Evolutionary conservation across 2,888 invertebrate species (phyloP), one percentile per base, ranked within the genome.

Genomic region (Ochropleura leucogaster): DNA sequence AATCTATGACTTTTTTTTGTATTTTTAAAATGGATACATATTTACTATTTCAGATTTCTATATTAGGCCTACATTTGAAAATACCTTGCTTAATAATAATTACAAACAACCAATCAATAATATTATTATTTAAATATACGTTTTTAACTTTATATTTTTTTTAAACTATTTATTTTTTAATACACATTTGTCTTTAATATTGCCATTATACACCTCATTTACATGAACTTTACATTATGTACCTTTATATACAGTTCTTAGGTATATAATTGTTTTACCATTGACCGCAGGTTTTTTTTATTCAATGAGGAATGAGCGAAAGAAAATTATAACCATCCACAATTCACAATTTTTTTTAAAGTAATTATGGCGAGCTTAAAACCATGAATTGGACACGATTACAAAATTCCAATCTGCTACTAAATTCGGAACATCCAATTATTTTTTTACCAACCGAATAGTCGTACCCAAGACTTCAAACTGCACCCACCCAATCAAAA

Each of bases 211-310:
- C 55, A 66, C 60, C 20, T 30, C 44, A 65, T 60, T 63, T 64
- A 64, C 46, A 49, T 60, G 55, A 69, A 63, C 57, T 80, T n/a
- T 73, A 74, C 67, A 82, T 67, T 78, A 60, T 64, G 16, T 73
- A 57, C 30, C 62, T 49, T 49, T 80, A 68, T 80, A 77, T 80
- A 80, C 80, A 80, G 68, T 59, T 77, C 67, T 76, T 76, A 81
- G 64, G 67, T 79, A 76, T 65, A 71, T 46, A 59, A 30, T 46
- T 77, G 12, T 49, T 49, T 64, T 40, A 14, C 46, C 14, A 40
- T 53, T 44, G 18, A 65, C 59, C 66, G 16, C 40, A 42, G 14
- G 16, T 49, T 44, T 46, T 20, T n/a, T 63, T 14, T 47, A 20
- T 57, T 14, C 18, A 49, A 63, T 30, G 3, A 16, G 62, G 47